Base-by-base conservation (phyloP, 2,888 invertebrate species). In the Atrina japonica region DNA sequence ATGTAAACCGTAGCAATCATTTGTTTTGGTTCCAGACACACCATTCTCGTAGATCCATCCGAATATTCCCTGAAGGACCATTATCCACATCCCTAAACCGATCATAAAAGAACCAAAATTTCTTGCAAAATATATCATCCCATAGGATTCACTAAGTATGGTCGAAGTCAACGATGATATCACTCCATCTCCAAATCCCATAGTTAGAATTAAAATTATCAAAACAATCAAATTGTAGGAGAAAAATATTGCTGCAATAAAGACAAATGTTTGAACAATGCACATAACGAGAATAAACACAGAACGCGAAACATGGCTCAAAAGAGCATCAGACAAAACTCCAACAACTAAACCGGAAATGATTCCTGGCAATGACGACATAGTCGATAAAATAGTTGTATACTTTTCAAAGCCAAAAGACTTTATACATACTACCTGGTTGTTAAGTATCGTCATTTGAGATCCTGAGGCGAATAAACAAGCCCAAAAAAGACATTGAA, bases 51-150 rank as follows among this genome's bases (percentile, higher is more conserved):
- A 86, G 5, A 84, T 73, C 64, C 75, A 81, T 1, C 84, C 86
- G 55, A 77, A 86, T 3, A 78, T 59, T 23, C 79, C 75, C 70
- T 84, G 83, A 21, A 83, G 70, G 1, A 78, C 53, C 35, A 83
- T 55, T 1, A 84, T 83, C 7, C 78, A 77, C n/a, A 85, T 70
- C 1, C 83, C 86, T 27, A 79, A 82, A 0, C 86, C 84, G 7
- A 85, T 69, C 76, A 85, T 84, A 52, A 84, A 84, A 7, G 73
- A 74, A 3, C 86, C 86, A 84, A 84, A 86, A 72, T 85, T 86
- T 6, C 81, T 61, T 7, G 81, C 84, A 63, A 86, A 86, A 72
- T 81, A 83, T 63, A 78, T 81, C 75, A 83, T 77, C 11, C 86
- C 86, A 60, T 84, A 86, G 68, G 83, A 82, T 60, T 86, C 86